These are phyloP conservation scores for Melanocharis versteri DNA, from an alignment of 2,113 vertebrate genomes.

Conservation along the genomic window DNA sequence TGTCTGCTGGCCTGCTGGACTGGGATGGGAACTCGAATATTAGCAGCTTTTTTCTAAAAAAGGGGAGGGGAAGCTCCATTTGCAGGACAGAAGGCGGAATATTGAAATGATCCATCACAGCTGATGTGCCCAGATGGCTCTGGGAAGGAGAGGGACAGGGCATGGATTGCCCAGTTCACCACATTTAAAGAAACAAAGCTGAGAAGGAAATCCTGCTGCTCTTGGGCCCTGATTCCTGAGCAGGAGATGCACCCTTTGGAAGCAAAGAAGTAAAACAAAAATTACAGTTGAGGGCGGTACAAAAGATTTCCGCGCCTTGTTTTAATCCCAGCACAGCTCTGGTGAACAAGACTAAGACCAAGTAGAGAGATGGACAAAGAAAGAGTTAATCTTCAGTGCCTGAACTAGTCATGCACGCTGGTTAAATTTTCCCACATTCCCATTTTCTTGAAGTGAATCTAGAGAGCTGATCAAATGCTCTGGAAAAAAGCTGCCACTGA, in stretches of 20 bases:
- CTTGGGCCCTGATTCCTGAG: background rate
- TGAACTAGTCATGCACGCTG: background rate
- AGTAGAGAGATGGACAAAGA: background rate
- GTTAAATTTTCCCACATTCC: background rate
- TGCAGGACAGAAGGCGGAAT: conserved; percentile 1
- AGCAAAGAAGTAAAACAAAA: background rate
- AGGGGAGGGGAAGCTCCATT: background rate
- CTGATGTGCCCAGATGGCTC: conserved; percentile 39
- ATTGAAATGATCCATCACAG: conserved; percentile 45
- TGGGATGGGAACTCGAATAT: background rate
- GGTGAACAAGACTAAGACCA: background rate
- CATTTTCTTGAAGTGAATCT: background rate
- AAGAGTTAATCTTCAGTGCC: background rate
- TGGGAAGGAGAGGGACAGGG: background rate
- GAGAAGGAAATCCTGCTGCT: background rate
- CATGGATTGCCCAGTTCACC: background rate
- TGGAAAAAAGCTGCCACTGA: background rate
- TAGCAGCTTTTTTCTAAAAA: conserved; percentile 18
- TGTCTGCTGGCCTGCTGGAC: background rate
- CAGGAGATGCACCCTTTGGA: background rate
- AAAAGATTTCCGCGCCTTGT: background rate
- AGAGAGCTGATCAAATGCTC: background rate
- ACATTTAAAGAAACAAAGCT: background rate
- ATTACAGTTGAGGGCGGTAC: background rate
- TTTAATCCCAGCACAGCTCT: background rate